Evolutionary conservation across 1,140 invertebrate genomes (phyloP), one percentile per base, ranked within the genome.

Genomic region (Hetaerina americana): DNA sequence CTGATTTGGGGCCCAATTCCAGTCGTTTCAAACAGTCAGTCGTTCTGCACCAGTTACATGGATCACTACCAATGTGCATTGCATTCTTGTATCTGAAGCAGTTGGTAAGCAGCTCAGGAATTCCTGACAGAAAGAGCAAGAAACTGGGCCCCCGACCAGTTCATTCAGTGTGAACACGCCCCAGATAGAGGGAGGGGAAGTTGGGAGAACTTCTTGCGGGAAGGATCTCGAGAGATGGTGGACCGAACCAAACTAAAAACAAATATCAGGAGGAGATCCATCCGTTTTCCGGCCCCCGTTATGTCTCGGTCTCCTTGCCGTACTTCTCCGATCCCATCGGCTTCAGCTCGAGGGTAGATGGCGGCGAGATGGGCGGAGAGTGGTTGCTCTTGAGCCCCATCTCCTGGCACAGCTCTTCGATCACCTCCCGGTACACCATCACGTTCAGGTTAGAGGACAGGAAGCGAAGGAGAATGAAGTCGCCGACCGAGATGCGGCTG

Each of bases 391-490:
- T 68, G 3, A 26, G 25, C 2, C 27, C 83, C 57, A 89, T 78
- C 74, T 87, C 83, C 71, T 86, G 83, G 68, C 83, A 86, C 0
- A 88, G 77, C 71, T 88, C 86, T 26, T 87, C 83, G 75, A 94
- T 77, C 71, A 93, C 85, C 76, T 93, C 91, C 31, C 87, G 87
- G 79, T 92, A 93, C 25, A 89, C 84, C 82, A 90, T 85, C 76
- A 91, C 83, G 77, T 91, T 93, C 82, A 94, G 87, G 79, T 95
- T 95, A 78, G 94, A 92, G 27, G 91, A 90, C 10, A 95, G 80
- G 31, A 94, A 80, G 77, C 93, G 91, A 29, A 95, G 80, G 67
- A 95, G 80, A 66, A 94, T 84, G 81, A 93, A 95, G 77, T 95
- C 92, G 27, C 92, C 92, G 75, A 94, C 88, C 89, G 92, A 78